These are phyloP conservation scores for Danio choprae DNA, from an alignment of 2,797 vertebrate species.

Conservation along the genomic window DNA sequence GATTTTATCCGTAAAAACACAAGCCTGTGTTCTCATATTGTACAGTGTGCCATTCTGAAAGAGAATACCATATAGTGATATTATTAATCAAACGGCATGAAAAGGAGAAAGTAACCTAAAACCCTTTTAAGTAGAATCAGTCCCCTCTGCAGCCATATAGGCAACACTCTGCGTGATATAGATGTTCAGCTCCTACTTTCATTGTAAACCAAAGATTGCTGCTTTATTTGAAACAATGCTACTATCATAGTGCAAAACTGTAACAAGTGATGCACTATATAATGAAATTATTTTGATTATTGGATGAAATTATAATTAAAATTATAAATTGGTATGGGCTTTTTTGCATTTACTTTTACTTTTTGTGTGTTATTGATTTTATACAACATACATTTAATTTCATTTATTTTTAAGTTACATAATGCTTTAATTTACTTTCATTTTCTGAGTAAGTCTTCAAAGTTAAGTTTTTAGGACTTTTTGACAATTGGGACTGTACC, in stretches of 20 bases:
- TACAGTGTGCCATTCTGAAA: slow-evolving; percentile 25
- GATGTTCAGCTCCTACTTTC: background rate
- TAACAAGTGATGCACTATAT: background rate
- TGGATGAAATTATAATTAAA: background rate
- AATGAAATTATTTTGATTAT: no score
- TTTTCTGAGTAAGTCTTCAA: no score
- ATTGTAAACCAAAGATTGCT: background rate
- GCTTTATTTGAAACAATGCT: background rate
- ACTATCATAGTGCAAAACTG: background rate
- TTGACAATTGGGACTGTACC: no score
- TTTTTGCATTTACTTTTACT: background rate
- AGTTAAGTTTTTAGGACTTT: no score
- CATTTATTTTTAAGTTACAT: no score
- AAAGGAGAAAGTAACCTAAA: slow-evolving; percentile 35
- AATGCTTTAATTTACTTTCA: no score
- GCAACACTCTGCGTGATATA: background rate
- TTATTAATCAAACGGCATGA: slow-evolving; percentile 26
- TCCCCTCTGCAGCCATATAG: background rate
- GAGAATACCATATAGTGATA: slow-evolving; percentile 37
- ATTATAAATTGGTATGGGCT: background rate
- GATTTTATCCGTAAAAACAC: slow-evolving; percentile 44
- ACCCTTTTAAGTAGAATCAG: background rate
- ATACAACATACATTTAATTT: no score
- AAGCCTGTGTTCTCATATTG: slow-evolving; percentile 29
- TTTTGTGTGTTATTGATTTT: background rate